Base-by-base conservation (phyloP, 2,113 vertebrate genomes). In the Thymallus thymallus region DNA sequence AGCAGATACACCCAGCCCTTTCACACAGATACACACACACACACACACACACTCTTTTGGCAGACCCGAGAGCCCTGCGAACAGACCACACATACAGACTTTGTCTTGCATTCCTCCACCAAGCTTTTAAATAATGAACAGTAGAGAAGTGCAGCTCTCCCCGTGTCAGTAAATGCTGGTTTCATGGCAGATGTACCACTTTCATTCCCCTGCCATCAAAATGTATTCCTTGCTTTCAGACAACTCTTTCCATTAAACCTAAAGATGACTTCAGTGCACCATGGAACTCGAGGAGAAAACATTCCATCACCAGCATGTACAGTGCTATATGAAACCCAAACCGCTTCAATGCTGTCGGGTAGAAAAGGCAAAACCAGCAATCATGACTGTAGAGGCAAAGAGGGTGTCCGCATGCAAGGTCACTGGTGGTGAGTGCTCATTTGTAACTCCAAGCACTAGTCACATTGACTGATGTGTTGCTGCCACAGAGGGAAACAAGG, bases 181-280 rank as follows among this genome's bases (percentile, higher is more conserved):
- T 85, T 80, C 80, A 81, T 76, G 65, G 70, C 72, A 81, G 80
- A 75, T 85, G 78, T 76, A 74, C 77, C 68, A 66, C 69, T 78
- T 82, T 82, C 69, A 29, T 23, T 71, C 76, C 72, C 68, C 76
- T n/a, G 55, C 74, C 71, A 84, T 87, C 26, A 79, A 81, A 84
- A 73, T 85, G 84, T 82, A 58, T 85, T 82, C 48, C 56, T 18
- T 62, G 74, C 65, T 80, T 78, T 85, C 80, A 71, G 77, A 84
- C 30, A 82, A 74, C 22, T 5, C 48, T 14, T 63, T 87, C 51
- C 58, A 85, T 84, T 86, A 84, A 66, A 87, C 68, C 71, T 74
- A 77, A 81, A 71, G 70, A 80, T 80, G 75, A 78, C 77, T 61
- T 74, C 32, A 66, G 72, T 67, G 16, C 66, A 48, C 29, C 64